Percentiles rank a stretch among this genome's conserved stretches.
phyloP scores from a whole-genome alignment of 1,140 invertebrate genomes.

The Leptoteleia sp. region DNA sequence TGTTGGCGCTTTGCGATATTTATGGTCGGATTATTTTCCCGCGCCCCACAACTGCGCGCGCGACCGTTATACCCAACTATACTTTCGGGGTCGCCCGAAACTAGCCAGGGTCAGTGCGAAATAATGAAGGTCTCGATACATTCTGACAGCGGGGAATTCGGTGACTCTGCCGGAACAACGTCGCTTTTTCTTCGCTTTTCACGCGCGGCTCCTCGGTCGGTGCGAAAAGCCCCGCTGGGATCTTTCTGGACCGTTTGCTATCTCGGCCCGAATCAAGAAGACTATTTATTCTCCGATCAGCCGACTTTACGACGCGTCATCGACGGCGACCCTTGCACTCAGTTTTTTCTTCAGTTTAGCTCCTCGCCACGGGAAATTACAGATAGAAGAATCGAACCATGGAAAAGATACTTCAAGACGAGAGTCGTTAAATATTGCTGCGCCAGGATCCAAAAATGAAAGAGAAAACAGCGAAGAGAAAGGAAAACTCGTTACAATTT shows the following conservation, averaged over 20 bases:
- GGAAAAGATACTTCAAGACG: conserved; percentile 21
- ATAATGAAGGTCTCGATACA: conserved; percentile 72
- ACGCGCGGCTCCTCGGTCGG: conserved; percentile 57
- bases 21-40: conserved; percentile 48
- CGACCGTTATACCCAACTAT: conserved; percentile 30
- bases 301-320: conserved; percentile 60
- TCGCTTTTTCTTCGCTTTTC: conserved; percentile 66
- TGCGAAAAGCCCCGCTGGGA: conserved; percentile 49
- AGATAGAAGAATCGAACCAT: conserved; percentile 21
- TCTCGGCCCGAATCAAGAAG: conserved; percentile 62
- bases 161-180: conserved; percentile 66
- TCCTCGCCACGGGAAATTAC: conserved; percentile 25
- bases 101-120: conserved; percentile 67
- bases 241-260: conserved; percentile 60
- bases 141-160: conserved; percentile 73
- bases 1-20: conserved; percentile 35
- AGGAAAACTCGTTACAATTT: no score
- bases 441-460: no score
- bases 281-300: conserved; percentile 66
- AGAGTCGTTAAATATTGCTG: conserved; percentile 29
- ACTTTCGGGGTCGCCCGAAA: conserved; percentile 15
- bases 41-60: conserved; percentile 3
- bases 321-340: conserved; percentile 44
- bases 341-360: conserved; percentile 42
- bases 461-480: no score